A percentile compares a stretch with the other conserved stretches of the same genome.
Evolutionary conservation across 1,140 invertebrate genomes (phyloP).

Genomic region (Gonioctena quinquepunctata): DNA sequence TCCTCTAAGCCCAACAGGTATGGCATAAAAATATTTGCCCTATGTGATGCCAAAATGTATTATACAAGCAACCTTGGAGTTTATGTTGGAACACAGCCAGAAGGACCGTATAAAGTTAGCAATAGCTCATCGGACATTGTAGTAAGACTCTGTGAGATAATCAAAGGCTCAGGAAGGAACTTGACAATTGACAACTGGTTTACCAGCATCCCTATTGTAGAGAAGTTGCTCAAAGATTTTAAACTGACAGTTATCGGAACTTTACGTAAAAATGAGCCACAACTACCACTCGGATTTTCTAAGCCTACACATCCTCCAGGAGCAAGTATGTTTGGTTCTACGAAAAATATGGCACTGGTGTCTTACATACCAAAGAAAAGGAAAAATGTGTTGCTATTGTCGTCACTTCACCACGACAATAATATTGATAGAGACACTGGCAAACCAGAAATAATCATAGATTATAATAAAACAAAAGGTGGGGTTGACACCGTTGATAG

Average conservation of each 20-base stretch:
- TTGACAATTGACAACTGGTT: conserved; percentile 51
- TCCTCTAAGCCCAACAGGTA: conserved; percentile 44
- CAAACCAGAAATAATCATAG: conserved; percentile 40
- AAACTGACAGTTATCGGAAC: conserved; percentile 44
- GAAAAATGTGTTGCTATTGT: conserved; percentile 45
- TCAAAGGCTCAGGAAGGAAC: conserved; percentile 45
- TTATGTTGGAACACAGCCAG: conserved; percentile 41
- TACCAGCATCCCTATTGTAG: conserved; percentile 34
- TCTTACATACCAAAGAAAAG: conserved; percentile 45
- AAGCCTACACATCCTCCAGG: not conserved
- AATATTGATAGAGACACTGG: conserved; percentile 37
- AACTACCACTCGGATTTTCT: conserved; percentile 23
- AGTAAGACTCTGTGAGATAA: conserved; percentile 37
- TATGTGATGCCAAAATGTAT: conserved; percentile 36
- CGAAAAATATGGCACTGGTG: conserved; percentile 25
- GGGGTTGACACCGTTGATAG: conserved; percentile 14
- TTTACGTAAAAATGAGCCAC: conserved; percentile 40
- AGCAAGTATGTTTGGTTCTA: conserved; percentile 35
- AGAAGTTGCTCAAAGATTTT: conserved; percentile 28
- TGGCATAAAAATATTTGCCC: conserved; percentile 50
- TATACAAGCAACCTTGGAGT: conserved; percentile 44
- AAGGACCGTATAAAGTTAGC: conserved; percentile 33
- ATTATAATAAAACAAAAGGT: conserved; percentile 18
- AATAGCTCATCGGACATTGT: conserved; percentile 39
- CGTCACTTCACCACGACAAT: conserved; percentile 41